Evolutionary conservation across 2,797 vertebrate species (phyloP), one percentile per base, ranked within the genome.

Genomic region (Thaleichthys pacificus): DNA sequence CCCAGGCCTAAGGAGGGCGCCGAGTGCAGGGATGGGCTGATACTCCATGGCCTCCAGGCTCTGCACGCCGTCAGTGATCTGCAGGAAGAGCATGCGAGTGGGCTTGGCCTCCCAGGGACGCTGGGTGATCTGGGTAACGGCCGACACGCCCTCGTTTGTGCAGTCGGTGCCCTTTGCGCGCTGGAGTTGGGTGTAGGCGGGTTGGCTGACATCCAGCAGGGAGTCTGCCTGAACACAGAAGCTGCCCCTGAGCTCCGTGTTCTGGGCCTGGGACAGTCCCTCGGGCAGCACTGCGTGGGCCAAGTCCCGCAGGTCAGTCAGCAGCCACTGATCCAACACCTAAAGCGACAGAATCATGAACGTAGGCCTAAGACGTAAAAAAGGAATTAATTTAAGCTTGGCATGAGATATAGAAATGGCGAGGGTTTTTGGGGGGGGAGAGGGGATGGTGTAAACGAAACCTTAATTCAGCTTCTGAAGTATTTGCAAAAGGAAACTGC

Each of bases 31-130:
- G 76, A 99, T 87, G 0, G 94, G 84, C 22, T 93, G 92, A 85
- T 98, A 98, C 72, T 99, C 98, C 94, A 99, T 96, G 22, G 93
- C 97, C 82, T 99, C 96, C 79, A 99, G 81, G 77, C 91, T 94
- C 78, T 95, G 93, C 75, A 96, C 89, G 54, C 98, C 98, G 87
- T 99, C 98, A 4, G 97, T 99, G 65, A 99, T 83, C 84, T 98
- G 95, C 26, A 99, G 78, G 84, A 98, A 93, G 30, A 99, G 88
- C 97, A 99, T 93, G 67, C 96, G 93, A 4, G 93, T 94, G 57
- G 95, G 85, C 84, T 91, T 96, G 80, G 92, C 88, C 89, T 99
- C 97, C 97, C 97, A 99, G 19, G 96, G 86, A 76, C 90, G 95
- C 79, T 91, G 94, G 2, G 91, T 93, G 75, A 78, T 66, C 84